phyloP scores from a whole-genome alignment of 1,140 invertebrate genomes.

The Bombyx mori region DNA sequence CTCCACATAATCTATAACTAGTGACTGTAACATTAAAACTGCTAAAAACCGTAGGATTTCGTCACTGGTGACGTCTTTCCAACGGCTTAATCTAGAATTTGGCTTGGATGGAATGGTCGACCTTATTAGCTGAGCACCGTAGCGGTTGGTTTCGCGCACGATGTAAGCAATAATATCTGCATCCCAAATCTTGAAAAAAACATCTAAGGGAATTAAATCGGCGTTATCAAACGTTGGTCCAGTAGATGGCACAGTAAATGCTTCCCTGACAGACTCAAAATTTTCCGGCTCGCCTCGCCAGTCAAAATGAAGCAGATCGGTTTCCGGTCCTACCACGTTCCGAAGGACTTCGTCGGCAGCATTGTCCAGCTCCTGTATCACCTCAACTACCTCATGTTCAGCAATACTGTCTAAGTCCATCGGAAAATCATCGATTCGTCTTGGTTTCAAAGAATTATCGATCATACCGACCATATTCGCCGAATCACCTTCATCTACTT shows the following conservation, averaged over 20 bases:
- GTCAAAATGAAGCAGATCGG: slow-evolving; percentile 1
- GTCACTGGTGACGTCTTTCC: slow-evolving; percentile 11
- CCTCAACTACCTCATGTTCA: too few species aligned
- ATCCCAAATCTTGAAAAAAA: slow-evolving; percentile 1
- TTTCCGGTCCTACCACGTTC: too few species aligned
- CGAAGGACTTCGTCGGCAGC: too few species aligned
- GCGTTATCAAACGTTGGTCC: slow-evolving; percentile 12
- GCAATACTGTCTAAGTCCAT: too few species aligned
- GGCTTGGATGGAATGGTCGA: not conserved
- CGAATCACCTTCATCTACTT: too few species aligned
- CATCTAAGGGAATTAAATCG: slow-evolving; percentile 6
- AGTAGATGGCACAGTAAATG: not conserved
- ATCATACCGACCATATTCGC: too few species aligned
- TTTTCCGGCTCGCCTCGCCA: slow-evolving; percentile 1
- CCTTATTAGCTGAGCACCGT: slow-evolving; percentile 2
- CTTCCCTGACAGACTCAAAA: not conserved
- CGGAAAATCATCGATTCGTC: too few species aligned
- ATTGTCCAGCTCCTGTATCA: too few species aligned
- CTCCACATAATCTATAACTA: slow-evolving; percentile 11
- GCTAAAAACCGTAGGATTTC: slow-evolving; percentile 11
- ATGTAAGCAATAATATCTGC: not conserved
- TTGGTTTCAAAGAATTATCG: too few species aligned
- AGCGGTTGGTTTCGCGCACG: slow-evolving; percentile 12
- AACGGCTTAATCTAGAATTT: slow-evolving; percentile 5
- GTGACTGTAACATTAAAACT: slow-evolving; percentile 11